Percentiles rank a stretch among this genome's conserved stretches.
phyloP scores from a whole-genome alignment of 2,888 invertebrate species.

The Acronicta alni region DNA sequence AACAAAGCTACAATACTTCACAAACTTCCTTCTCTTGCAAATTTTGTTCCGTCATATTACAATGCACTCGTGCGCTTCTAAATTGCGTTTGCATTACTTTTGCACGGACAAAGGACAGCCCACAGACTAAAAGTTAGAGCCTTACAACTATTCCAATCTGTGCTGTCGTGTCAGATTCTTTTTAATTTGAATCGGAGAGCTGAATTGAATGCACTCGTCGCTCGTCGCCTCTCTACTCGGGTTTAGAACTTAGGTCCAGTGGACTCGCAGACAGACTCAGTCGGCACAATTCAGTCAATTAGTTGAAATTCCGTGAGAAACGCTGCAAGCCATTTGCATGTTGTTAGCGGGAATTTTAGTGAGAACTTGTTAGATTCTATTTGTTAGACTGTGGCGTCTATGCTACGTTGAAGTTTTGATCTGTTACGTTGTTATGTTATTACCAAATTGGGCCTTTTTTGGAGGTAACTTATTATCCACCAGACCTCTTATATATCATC shows the following conservation, averaged over 20 bases:
- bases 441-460: too few species aligned
- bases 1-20: conserved; percentile 7
- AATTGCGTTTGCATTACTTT: conserved; percentile 45
- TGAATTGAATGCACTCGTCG: conserved; percentile 48
- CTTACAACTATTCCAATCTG: conserved; percentile 53
- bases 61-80: conserved; percentile 11
- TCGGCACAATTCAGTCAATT: conserved; percentile 50
- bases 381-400: conserved; percentile 14
- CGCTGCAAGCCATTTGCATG: conserved; percentile 48
- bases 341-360: conserved; percentile 44
- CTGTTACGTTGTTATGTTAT: neutral
- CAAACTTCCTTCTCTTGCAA: conserved; percentile 23
- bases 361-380: conserved; percentile 26
- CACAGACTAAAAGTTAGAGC: conserved; percentile 12
- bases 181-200: conserved; percentile 49
- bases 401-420: conserved; percentile 4
- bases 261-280: conserved; percentile 27
- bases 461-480: too few species aligned
- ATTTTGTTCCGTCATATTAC: conserved; percentile 21
- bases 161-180: conserved; percentile 48
- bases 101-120: conserved; percentile 36
- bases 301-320: conserved; percentile 35
- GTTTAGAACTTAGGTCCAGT: conserved; percentile 38
- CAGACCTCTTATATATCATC: too few species aligned
- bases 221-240: conserved; percentile 20